Percentiles rank a stretch among this genome's conserved stretches.
Evolutionary conservation across 1,140 invertebrate genomes (phyloP).

Genomic region (Lethrus apterus): DNA sequence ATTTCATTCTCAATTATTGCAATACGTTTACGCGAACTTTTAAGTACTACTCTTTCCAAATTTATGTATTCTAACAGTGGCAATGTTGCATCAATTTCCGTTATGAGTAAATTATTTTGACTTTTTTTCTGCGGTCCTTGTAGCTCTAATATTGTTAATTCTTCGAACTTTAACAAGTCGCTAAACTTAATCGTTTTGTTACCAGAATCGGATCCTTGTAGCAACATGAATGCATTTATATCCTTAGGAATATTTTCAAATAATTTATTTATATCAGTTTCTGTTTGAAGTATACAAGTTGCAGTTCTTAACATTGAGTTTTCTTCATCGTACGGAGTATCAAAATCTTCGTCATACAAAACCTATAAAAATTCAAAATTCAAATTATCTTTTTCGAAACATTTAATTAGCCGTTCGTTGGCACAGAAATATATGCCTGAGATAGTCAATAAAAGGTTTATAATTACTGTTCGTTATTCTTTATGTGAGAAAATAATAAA

Average conservation of each 20-base stretch:
- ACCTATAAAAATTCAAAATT: too few species aligned
- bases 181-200: conserved; percentile 48
- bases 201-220: conserved; percentile 42
- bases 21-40: conserved; percentile 34
- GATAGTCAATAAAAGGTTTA: too few species aligned
- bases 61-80: conserved; percentile 42
- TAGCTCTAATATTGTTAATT: conserved; percentile 52
- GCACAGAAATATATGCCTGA: too few species aligned
- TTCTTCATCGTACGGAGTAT: conserved; percentile 27
- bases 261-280: conserved; percentile 41
- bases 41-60: conserved; percentile 41
- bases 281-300: conserved; percentile 50
- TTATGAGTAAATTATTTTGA: conserved; percentile 31
- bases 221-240: conserved; percentile 46
- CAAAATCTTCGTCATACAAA: conserved; percentile 34
- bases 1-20: conserved; percentile 31
- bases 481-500: too few species aligned
- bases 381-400: too few species aligned
- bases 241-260: conserved; percentile 46
- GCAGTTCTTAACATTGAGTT: conserved; percentile 46
- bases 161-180: conserved; percentile 46
- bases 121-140: conserved; percentile 44
- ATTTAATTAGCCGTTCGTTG: too few species aligned
- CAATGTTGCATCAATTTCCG: conserved; percentile 42
- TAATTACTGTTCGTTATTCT: too few species aligned